A percentile compares a stretch with the other conserved stretches of the same genome.
These are phyloP conservation scores for Psittacula derbiana DNA, from an alignment of 2,797 vertebrate species.

Conservation along the genomic window DNA sequence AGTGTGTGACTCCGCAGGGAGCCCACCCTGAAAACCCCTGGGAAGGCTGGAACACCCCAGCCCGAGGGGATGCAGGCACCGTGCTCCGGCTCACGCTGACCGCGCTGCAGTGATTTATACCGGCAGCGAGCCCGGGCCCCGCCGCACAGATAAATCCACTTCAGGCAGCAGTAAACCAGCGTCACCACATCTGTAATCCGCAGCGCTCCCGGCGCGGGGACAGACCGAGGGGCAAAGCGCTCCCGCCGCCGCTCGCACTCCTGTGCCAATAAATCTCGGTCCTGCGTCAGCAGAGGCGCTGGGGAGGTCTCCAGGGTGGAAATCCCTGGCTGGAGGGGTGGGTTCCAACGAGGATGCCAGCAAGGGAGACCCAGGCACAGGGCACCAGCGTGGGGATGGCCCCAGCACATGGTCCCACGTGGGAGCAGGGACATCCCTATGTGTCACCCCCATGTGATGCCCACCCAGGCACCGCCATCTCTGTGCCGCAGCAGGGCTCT, in stretches of 20 bases:
- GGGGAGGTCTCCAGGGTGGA: not conserved
- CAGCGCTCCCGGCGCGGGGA: not conserved
- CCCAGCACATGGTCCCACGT: rapidly evolving
- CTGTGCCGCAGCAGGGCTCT: not conserved
- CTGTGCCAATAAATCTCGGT: not conserved
- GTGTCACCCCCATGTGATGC: not conserved
- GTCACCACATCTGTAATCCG: not conserved
- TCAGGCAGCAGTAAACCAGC: conserved; percentile 29
- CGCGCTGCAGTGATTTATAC: not conserved
- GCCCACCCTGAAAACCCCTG: rapidly evolving
- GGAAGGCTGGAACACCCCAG: not conserved
- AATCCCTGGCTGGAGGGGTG: not conserved
- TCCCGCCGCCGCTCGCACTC: rapidly evolving
- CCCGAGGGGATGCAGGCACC: not conserved
- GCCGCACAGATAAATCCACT: conserved; percentile 4
- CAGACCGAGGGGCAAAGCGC: not conserved
- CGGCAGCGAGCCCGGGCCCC: not conserved
- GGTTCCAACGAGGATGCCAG: not conserved
- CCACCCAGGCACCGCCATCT: not conserved
- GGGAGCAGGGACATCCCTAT: not conserved
- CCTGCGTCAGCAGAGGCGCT: not conserved
- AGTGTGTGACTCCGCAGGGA: rapidly evolving
- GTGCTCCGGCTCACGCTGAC: not conserved
- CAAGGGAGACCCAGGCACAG: not conserved
- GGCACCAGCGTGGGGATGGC: not conserved